phyloP scores from a whole-genome alignment of 2,888 invertebrate species.

The Phasia obesa region DNA sequence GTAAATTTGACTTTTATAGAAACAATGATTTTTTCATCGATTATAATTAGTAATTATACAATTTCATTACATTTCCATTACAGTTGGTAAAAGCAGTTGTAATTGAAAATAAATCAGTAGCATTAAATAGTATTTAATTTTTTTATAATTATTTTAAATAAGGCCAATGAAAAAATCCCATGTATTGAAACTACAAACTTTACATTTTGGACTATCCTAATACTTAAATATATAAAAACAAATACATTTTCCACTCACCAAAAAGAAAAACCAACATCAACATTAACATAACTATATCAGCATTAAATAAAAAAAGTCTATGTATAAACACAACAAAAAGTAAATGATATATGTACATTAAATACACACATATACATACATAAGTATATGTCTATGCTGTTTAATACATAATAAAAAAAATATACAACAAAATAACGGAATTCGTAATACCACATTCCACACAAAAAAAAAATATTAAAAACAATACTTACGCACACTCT shows the following conservation, averaged over 20 bases:
- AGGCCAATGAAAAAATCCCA: background rate
- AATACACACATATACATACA: constrained; percentile 4
- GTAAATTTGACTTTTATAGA: too few species aligned
- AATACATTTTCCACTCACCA: constrained; percentile 43
- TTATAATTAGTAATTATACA: too few species aligned
- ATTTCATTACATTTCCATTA: too few species aligned
- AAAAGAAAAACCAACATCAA: constrained; percentile 16
- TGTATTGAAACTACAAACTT: background rate
- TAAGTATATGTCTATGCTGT: background rate
- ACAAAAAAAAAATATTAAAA: constrained; percentile 29
- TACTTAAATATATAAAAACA: constrained; percentile 7
- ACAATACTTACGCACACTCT: constrained; percentile 57
- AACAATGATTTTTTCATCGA: too few species aligned
- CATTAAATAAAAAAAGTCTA: constrained; percentile 65
- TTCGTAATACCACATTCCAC: constrained; percentile 54
- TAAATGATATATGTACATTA: constrained; percentile 59
- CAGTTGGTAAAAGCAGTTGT: too few species aligned
- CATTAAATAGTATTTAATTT: too few species aligned
- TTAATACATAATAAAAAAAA: constrained; percentile 46
- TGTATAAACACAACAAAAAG: constrained; percentile 65
- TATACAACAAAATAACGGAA: constrained; percentile 54
- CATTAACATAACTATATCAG: constrained; percentile 22
- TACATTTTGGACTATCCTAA: background rate
- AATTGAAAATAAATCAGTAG: too few species aligned
- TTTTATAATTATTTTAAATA: too few species aligned